These are phyloP conservation scores for Actinia tenebrosa DNA, from an alignment of 64 coral and sea anemone genomes.

Conservation along the genomic window DNA sequence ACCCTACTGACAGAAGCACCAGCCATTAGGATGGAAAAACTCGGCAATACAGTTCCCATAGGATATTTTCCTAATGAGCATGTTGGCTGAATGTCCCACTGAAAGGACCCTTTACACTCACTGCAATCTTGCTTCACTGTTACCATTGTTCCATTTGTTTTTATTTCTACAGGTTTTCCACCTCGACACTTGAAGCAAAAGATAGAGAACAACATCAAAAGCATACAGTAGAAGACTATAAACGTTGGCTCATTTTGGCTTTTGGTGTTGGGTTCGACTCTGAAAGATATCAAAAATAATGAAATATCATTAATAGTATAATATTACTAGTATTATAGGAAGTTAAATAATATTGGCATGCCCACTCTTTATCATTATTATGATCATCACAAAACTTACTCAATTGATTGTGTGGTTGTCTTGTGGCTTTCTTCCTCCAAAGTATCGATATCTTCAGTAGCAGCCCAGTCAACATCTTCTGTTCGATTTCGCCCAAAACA, in stretches of 20 bases:
- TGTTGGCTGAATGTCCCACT: conserved; percentile 33
- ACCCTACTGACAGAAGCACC: conserved; percentile 48
- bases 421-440: background rate
- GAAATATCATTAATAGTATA: background rate
- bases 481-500: no score
- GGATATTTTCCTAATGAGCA: conserved; percentile 33
- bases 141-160: background rate
- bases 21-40: conserved; percentile 50
- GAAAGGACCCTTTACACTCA: background rate
- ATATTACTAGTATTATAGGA: background rate
- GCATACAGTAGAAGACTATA: background rate
- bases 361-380: background rate
- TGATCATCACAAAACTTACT: background rate
- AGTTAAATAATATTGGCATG: background rate
- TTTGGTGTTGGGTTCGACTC: background rate
- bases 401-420: background rate
- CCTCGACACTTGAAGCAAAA: background rate
- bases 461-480: background rate
- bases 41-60: conserved; percentile 37
- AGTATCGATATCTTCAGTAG: background rate
- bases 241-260: background rate
- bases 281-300: background rate
- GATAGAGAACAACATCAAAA: background rate
- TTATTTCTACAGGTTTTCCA: background rate
- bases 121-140: background rate